Conservation (phyloP, 2,113 vertebrate species). For the Siphamia tubifer region DNA sequence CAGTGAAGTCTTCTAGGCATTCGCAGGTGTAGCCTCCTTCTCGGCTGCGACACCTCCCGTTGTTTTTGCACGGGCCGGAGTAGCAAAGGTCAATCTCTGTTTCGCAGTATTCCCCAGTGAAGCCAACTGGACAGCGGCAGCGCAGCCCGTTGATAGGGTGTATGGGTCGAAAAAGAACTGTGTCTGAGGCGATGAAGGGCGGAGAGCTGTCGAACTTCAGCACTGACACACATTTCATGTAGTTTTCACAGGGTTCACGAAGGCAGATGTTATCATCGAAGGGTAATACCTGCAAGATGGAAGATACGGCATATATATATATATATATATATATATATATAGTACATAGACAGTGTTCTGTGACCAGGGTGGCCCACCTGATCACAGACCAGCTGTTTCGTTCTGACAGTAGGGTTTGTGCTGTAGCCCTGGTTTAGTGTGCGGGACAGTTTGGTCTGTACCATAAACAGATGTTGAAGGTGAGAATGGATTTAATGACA, state of each 20-base stretch:
- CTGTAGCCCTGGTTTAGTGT: too few relatives aligned
- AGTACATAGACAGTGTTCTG: too few relatives aligned
- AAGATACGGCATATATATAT: too few relatives aligned
- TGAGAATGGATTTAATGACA: too few relatives aligned
- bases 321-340: too few relatives aligned
- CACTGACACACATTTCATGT: conserved; percentile 98
- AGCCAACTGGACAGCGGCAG: conserved; percentile 92
- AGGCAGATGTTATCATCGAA: conserved; percentile 98
- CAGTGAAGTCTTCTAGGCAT: conserved; percentile 91
- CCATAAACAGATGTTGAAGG: too few relatives aligned
- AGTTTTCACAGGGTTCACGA: conserved; percentile 96
- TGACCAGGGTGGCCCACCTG: too few relatives aligned
- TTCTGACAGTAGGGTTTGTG: too few relatives aligned
- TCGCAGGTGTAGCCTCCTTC: conserved; percentile 95
- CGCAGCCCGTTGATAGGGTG: conserved; percentile 93
- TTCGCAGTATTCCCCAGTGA: conserved; percentile 95
- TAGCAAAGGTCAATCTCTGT: conserved; percentile 97
- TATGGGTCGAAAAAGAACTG: conserved; percentile 94
- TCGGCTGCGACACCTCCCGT: conserved; percentile 88
- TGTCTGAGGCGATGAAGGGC: conserved; percentile 92
- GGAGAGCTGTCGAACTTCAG: conserved; percentile 94
- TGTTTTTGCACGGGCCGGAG: conserved; percentile 89
- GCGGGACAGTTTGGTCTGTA: too few relatives aligned
- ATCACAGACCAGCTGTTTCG: too few relatives aligned
- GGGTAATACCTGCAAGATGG: conserved; percentile 83